Evolutionary conservation across 1,140 invertebrate species (phyloP), one percentile per base, ranked within the genome.

Genomic region (Drosophila ananassae): DNA sequence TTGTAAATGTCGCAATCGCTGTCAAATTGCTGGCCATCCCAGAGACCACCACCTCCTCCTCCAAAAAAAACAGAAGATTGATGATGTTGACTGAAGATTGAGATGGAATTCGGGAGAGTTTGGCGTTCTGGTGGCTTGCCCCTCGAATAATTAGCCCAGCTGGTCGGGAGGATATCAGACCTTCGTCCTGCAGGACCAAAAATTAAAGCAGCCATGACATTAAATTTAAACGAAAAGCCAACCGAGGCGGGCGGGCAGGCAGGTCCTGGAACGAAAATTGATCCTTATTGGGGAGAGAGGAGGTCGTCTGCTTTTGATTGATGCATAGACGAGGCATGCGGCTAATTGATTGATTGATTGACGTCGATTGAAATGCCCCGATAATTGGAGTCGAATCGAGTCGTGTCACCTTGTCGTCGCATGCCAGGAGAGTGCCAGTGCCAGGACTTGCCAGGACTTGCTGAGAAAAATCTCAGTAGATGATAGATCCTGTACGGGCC

Each of bases 1-100:
- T 80, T 87, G 82, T 87, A 87, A 87, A 68, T 87, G 82, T 87
- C 82, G 78, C 74, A 87, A 87, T 82, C 61, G 79, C 83, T 89
- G 82, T 85, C 82, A 85, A 85, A 82, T 77, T 78, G 81, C 67
- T 54, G 67, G 55, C 74, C 50, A 8, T 8, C 32, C 30, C 30
- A 17, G 17, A 17, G 17, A 0, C 30, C 3, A 8, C 30, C 30
- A 32, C 30, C 9, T 12, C 34, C 34, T 0, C 34, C 12, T 3
- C 34, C 34, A 7, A 8, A 32, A 32, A 37, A 12, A 28, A 5
- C 5, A 51, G 9, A 54, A 56, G 60, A 81, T 87, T 85, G 78
- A 87, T 85, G 82, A 81, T 85, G 82, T 77, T 85, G 68, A 62
- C 37, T 34, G 37, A 8, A 34, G 44, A 12, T 37, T 44, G 32